Conservation (phyloP, 2,113 vertebrate genomes). For the Acinonyx jubatus region DNA sequence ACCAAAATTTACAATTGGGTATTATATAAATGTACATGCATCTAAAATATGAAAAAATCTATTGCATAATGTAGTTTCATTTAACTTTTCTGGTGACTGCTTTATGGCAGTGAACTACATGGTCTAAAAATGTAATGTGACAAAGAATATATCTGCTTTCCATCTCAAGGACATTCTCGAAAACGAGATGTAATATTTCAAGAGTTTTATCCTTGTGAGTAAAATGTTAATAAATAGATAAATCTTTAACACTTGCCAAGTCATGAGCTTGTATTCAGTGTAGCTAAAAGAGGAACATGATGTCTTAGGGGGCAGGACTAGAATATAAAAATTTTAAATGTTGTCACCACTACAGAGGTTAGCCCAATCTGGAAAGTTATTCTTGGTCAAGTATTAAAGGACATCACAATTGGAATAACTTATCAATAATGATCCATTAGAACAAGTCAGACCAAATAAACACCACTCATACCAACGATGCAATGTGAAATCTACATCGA, state of each 20-base stretch:
- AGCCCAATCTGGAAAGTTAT: background rate
- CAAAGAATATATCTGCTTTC: constrained; percentile 74
- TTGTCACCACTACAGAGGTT: constrained; percentile 6
- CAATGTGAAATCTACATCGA: background rate
- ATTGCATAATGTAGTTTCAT: constrained; percentile 61
- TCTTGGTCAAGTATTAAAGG: constrained; percentile 7
- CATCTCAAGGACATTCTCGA: constrained; percentile 71
- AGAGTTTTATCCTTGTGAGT: constrained; percentile 72
- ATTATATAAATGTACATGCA: constrained; percentile 57
- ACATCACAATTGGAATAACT: background rate
- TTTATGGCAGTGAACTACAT: constrained; percentile 73
- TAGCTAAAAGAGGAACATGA: constrained; percentile 50
- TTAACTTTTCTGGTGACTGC: constrained; percentile 63
- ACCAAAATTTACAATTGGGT: constrained; percentile 57
- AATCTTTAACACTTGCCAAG: constrained; percentile 73
- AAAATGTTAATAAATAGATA: constrained; percentile 79
- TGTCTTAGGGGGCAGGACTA: background rate
- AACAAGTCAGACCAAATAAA: constrained; percentile 1
- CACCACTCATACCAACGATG: background rate
- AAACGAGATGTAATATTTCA: constrained; percentile 75
- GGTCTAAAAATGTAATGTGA: constrained; percentile 70
- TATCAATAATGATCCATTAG: background rate
- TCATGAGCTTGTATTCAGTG: constrained; percentile 62
- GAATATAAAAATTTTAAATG: constrained; percentile 45
- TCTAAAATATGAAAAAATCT: constrained; percentile 59